Base-by-base conservation (phyloP, 2,113 vertebrate genomes). In the Meriones unguiculatus region DNA sequence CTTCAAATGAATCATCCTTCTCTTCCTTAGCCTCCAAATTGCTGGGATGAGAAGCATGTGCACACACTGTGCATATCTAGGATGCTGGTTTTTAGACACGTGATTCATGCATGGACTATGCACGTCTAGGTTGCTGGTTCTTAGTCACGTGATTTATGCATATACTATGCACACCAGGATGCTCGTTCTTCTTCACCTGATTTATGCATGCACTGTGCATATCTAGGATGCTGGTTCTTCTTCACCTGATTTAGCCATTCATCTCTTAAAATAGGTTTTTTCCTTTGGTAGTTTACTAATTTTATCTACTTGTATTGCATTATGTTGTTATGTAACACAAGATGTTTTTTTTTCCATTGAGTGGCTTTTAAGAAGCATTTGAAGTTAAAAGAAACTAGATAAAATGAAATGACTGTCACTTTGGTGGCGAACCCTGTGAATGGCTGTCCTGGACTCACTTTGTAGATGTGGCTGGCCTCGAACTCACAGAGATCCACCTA, bases 271-370 rank as follows among this genome's bases (percentile, higher is more conserved):
- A 89, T 38, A 69, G 50, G 28, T 65, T 87, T 94, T 46, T 91
- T 22, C 59, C 86, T 94, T 86, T 96, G 28, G 28, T 94, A 80
- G 90, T 2, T 64, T 87, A 65, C 32, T 78, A 57, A 92, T 91
- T 96, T 96, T 91, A 90, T 18, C 80, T 54, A 92, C 3, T 84
- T 91, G 38, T 30, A n/a, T 52, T 78, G 28, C 88, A 90, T 87
- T 96, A n/a, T 89, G 84, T 72, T 80, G 64, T 86, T 90, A 95
- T 54, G 9, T 70, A 92, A 62, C 20, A 69, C 28, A 38, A 7
- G 35, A 15, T 57, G 25, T 75, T 67, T 57, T 75, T 67, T 57
- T 7, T 91, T 91, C 50, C 81, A 75, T 32, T 90, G 78, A 67
- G 30, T 91, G 35, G 38, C 81, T 95, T 17, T 78, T 18, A 88